Evolutionary conservation across 2,888 invertebrate species (phyloP).

Genomic region (Meiosimyza decipiens): DNA sequence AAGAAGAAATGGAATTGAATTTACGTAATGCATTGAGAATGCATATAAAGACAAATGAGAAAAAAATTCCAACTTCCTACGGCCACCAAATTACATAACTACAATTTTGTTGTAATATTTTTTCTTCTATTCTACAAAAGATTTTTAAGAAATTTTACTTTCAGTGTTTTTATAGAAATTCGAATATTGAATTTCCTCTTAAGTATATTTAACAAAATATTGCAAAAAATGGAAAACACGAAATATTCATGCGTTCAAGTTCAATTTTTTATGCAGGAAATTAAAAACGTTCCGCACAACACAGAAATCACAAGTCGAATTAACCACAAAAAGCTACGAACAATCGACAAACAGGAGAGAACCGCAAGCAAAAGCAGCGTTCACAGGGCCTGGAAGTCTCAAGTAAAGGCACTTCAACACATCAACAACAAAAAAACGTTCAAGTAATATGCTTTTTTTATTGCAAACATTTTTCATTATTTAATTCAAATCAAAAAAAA

Average conservation of each 20-base stretch:
- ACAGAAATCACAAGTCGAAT: slow-evolving; percentile 33
- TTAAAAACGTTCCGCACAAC: slow-evolving; percentile 47
- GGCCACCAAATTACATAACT: slow-evolving; percentile 46
- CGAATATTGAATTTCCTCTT: slow-evolving; percentile 25
- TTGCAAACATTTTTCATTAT: slow-evolving; percentile 20
- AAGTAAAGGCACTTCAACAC: slow-evolving; percentile 11
- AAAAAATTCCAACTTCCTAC: slow-evolving; percentile 14
- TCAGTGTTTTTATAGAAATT: slow-evolving; percentile 35
- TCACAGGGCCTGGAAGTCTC: slow-evolving; percentile 28
- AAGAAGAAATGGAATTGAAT: slow-evolving; percentile 44
- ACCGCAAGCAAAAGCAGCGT: slow-evolving; percentile 39
- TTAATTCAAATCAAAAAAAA: neutral
- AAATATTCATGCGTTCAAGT: slow-evolving; percentile 52
- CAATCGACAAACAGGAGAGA: slow-evolving; percentile 37
- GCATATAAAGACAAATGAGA: slow-evolving; percentile 11
- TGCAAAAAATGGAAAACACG: slow-evolving; percentile 44
- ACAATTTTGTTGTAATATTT: slow-evolving; percentile 36
- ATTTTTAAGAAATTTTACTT: slow-evolving; percentile 32
- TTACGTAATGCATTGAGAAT: slow-evolving; percentile 15
- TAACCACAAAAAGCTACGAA: slow-evolving; percentile 25
- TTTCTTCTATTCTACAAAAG: slow-evolving; percentile 25
- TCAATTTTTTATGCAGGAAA: slow-evolving; percentile 63
- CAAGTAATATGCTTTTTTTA: slow-evolving; percentile 41
- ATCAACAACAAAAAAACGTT: slow-evolving; percentile 16
- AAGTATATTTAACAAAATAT: slow-evolving; percentile 45